Conservation (phyloP, 53 echinoderm and acorn worm species). For the Arbacia lixula region DNA sequence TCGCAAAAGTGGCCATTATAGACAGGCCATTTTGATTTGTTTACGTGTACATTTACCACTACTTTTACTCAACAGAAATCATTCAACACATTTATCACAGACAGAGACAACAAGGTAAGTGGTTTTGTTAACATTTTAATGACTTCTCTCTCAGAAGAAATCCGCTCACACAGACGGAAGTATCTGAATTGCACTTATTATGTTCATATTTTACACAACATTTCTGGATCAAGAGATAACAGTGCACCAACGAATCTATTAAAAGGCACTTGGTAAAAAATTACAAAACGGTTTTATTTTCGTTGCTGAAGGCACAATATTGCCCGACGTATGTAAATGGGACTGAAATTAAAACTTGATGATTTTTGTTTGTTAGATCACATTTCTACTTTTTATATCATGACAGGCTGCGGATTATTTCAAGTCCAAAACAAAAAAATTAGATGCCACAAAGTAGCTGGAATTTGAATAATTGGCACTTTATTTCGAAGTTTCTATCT, state of each 20-base stretch:
- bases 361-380: not conserved
- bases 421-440: not conserved
- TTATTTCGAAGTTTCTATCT: not conserved
- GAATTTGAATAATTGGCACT: not conserved
- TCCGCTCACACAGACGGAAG: conserved; percentile 13
- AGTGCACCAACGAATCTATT: not conserved
- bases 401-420: not conserved
- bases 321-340: not conserved
- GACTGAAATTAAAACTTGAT: not conserved
- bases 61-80: too few relatives aligned
- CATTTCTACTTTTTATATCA: not conserved
- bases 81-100: too few relatives aligned
- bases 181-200: conserved; percentile 39
- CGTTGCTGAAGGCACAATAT: too few relatives aligned
- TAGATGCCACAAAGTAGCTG: too few relatives aligned
- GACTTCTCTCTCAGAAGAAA: conserved; percentile 7
- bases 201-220: too few relatives aligned
- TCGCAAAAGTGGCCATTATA: too few relatives aligned
- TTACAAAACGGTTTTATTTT: too few relatives aligned
- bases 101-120: not conserved
- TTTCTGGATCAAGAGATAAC: too few relatives aligned
- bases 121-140: conserved; percentile 21
- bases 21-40: too few relatives aligned
- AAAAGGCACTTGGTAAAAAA: too few relatives aligned
- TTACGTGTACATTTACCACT: too few relatives aligned